These are phyloP conservation scores for Macrosiphum euphorbiae DNA, from an alignment of 2,888 invertebrate genomes.

Conservation along the genomic window DNA sequence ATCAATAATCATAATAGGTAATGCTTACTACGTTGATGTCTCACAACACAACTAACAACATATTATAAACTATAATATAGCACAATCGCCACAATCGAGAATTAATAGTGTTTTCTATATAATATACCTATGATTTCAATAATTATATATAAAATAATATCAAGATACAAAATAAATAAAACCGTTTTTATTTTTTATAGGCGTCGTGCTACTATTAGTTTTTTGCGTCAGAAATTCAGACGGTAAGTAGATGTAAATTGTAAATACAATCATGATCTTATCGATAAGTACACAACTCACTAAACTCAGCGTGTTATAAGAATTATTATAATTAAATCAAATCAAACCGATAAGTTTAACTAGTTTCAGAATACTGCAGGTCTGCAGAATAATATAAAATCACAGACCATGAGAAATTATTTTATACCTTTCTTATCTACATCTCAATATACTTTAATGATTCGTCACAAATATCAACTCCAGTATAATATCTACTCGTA, in stretches of 20 bases:
- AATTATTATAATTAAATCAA: not conserved
- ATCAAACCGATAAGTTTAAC: not conserved
- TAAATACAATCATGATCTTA: not conserved
- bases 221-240: not conserved
- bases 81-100: not conserved
- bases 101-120: not conserved
- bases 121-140: not conserved
- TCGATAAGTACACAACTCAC: not conserved
- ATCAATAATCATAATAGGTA: not conserved
- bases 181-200: not conserved
- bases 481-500: not conserved
- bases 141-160: not conserved
- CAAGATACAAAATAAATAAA: not conserved
- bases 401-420: not conserved
- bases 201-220: not conserved
- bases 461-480: not conserved
- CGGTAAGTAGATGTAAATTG: not conserved
- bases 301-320: not conserved
- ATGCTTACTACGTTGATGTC: not conserved
- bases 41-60: not conserved
- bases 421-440: not conserved
- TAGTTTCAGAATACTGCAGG: not conserved
- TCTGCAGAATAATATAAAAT: not conserved
- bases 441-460: not conserved
- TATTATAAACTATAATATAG: not conserved